Conservation (phyloP, 2,888 invertebrate genomes). For the Laothoe populi region DNA sequence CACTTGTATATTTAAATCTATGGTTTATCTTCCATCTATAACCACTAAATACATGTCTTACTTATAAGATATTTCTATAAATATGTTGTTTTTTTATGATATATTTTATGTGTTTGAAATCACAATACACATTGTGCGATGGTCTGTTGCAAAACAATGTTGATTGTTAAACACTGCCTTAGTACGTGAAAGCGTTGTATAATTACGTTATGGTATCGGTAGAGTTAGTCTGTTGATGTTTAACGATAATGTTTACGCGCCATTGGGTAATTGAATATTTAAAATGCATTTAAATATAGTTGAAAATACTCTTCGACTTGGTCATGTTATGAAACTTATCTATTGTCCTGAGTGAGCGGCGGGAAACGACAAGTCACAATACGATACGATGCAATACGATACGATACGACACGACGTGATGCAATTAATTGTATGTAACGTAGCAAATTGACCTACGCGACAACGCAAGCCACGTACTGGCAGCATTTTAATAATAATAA, state of each 20-base stretch:
- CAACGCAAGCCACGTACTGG: no score
- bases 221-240: slow-evolving; percentile 39
- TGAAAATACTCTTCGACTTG: slow-evolving; percentile 15
- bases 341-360: neutral
- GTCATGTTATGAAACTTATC: neutral
- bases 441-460: no score
- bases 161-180: slow-evolving; percentile 61
- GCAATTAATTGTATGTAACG: no score
- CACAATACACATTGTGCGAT: slow-evolving; percentile 10
- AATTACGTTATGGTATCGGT: slow-evolving; percentile 35
- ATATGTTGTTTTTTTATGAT: no score
- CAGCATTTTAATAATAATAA: no score
- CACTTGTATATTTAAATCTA: no score
- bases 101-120: neutral
- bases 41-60: no score
- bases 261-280: slow-evolving; percentile 27
- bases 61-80: no score
- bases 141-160: slow-evolving; percentile 42
- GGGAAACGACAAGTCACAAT: neutral
- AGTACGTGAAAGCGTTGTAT: slow-evolving; percentile 48
- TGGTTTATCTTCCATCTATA: no score
- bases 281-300: slow-evolving; percentile 17
- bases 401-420: no score
- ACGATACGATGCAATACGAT: neutral
- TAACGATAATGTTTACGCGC: slow-evolving; percentile 34